Conservation (phyloP, 1,140 invertebrate species). For the Trichoplusia ni region DNA sequence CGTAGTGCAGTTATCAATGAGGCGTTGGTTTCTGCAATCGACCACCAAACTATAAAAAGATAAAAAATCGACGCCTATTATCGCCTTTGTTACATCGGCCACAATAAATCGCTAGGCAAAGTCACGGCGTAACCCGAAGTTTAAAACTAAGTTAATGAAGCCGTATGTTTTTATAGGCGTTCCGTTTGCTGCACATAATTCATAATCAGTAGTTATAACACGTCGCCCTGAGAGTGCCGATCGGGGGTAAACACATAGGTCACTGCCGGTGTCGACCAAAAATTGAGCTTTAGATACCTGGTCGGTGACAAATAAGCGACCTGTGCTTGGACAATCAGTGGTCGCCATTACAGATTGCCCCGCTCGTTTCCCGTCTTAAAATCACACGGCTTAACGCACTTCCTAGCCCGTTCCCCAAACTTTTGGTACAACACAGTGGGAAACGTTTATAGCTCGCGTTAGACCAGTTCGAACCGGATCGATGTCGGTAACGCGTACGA, state of each 20-base stretch:
- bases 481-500: background rate
- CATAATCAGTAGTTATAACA: background rate
- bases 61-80: conserved; percentile 18
- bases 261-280: background rate
- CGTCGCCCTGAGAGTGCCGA: background rate
- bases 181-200: conserved; percentile 18
- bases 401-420: background rate
- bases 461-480: background rate
- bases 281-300: background rate
- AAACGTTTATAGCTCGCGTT: background rate
- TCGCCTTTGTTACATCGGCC: conserved; percentile 5
- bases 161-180: conserved; percentile 24
- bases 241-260: background rate
- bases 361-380: background rate
- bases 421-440: background rate
- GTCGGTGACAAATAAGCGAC: background rate
- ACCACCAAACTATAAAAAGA: conserved; percentile 5
- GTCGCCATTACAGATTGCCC: background rate
- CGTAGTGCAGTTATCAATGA: background rate
- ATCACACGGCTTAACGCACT: background rate
- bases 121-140: background rate
- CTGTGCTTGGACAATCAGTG: background rate
- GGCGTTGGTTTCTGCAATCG: background rate
- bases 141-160: background rate
- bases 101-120: background rate